Conservation (phyloP, 2,888 invertebrate genomes). For the Ormyrus pomaceus region DNA sequence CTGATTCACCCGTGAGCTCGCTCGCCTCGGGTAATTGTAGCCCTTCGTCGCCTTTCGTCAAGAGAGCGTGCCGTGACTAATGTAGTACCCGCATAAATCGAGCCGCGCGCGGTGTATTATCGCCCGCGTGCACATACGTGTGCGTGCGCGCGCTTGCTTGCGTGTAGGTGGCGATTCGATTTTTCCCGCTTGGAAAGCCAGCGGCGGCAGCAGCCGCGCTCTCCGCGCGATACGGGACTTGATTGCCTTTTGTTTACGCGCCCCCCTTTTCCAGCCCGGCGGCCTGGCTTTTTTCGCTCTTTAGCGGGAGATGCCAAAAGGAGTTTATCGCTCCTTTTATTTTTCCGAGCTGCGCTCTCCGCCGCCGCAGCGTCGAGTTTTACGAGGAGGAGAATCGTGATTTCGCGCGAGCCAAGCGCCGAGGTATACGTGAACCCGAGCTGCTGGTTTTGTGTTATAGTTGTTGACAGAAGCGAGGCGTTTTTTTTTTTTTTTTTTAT, state of each 20-base stretch:
- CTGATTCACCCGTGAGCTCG: slow-evolving; percentile 33
- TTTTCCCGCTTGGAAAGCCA: slow-evolving; percentile 20
- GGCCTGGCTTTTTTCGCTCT: not conserved
- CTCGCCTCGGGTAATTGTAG: slow-evolving; percentile 41
- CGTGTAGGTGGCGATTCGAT: slow-evolving; percentile 21
- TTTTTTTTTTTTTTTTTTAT: no score
- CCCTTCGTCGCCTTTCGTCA: slow-evolving; percentile 45
- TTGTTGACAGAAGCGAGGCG: no score
- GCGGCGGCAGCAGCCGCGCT: not conserved
- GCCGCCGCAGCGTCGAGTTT: not conserved
- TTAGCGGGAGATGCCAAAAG: not conserved
- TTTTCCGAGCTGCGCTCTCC: not conserved
- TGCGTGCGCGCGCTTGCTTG: not conserved
- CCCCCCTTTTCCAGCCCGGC: not conserved
- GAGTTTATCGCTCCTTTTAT: slow-evolving; percentile 11
- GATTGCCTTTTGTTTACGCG: slow-evolving; percentile 42
- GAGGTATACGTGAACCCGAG: no score
- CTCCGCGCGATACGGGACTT: slow-evolving; percentile 22
- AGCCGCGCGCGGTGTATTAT: slow-evolving; percentile 26
- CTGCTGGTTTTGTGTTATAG: no score
- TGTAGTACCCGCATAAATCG: slow-evolving; percentile 50
- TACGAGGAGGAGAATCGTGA: not conserved
- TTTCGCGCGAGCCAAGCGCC: no score
- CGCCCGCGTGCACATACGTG: not conserved
- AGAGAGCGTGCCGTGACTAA: slow-evolving; percentile 44